Base-by-base conservation (phyloP, 2,797 vertebrate species). In the Propithecus perrieri region DNA sequence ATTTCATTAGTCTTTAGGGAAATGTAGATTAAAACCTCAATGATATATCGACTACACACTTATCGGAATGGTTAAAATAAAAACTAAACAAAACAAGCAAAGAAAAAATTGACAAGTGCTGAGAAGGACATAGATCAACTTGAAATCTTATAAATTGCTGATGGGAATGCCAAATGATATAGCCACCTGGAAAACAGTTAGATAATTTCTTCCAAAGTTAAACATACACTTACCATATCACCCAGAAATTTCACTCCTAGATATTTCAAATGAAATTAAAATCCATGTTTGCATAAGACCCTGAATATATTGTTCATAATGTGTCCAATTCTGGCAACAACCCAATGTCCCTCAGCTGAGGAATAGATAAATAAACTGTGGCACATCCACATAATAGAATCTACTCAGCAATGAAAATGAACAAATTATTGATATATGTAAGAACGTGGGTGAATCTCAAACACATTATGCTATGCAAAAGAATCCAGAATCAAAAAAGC, bases 241-340 rank as follows among this genome's bases (percentile, higher is more conserved):
- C 1, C 24, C 46, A 63, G 43, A 91, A 81, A 63, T 76, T 72
- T 59, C 2, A 61, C 12, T 41, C 28, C 30, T 97, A 65, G 41
- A 11, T 71, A 84, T 71, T 81, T 96, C 57, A 86, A 69, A 91
- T 89, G 17, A 86, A 90, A 79, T 59, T 33, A 63, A 81, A 97
- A 81, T 72, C 53, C 4, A 53, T 24, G 24, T 69, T 93, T 33
- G 7, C 24, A 63, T 33, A 84, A 87, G 91, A 96, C 9, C 26
- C 10, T 83, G 18, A 74, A 65, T 76, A 1, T 46, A 57, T 13
- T 88, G 26, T 59, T 89, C 4, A 24, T 28, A 50, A 50, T 87
- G 38, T 95, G 57, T 61, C 35, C 35, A 80, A 67, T 81, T 59
- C n/a, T 91, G 50, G 43, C 28, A 67, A 59, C 24, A 89, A 79